Evolutionary conservation across 1,140 invertebrate species (phyloP), one percentile per base, ranked within the genome.

Genomic region (Diabrotica undecimpunctata): DNA sequence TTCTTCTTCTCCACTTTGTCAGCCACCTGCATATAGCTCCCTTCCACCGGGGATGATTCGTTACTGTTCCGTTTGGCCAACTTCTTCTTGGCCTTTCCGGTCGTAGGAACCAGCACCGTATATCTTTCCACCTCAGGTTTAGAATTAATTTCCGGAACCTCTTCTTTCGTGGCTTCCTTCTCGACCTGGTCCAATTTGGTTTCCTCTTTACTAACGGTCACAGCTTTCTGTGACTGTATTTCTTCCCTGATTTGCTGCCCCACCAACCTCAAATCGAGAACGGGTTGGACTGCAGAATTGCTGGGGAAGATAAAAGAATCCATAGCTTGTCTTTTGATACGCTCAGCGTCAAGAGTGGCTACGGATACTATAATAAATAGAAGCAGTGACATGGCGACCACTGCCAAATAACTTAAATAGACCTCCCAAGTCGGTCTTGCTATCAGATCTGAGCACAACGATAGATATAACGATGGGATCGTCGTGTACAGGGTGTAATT

Each of bases 391-490:
- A 91, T 85, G n/a, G 90, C 77, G 52, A 80, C 79, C 0, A 91
- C 77, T 0, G 88, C 82, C 6, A 83, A 79, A 76, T 90, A 90
- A 70, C 93, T 90, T 10, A 96, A 76, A 38, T 72, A 80, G 0
- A 81, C 78, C 78, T 97, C 93, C 92, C 93, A 95, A 0, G 79
- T 77, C 0, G 95, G 95, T 55, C 95, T 84, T 0, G 86, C 84
- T 35, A 95, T 76, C 6, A 86, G 83, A n/a, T 82, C 77, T 0
- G 87, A 82, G 79, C 95, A 98, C 35, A 83, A 79, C 11, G 87
- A 84, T 35, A 97, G 80, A 72, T 90, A 87, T 61, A 89, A 84
- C 0, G 86, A 80, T 0, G 95, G 94, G 56, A 97, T 79, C 6
- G 90, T 94, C 5, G 93, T 93, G 7, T 90, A 80, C 58, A 98